Evolutionary conservation across 2,797 vertebrate species (phyloP), one percentile per base, ranked within the genome.

Genomic region (Gephyroberyx darwinii): DNA sequence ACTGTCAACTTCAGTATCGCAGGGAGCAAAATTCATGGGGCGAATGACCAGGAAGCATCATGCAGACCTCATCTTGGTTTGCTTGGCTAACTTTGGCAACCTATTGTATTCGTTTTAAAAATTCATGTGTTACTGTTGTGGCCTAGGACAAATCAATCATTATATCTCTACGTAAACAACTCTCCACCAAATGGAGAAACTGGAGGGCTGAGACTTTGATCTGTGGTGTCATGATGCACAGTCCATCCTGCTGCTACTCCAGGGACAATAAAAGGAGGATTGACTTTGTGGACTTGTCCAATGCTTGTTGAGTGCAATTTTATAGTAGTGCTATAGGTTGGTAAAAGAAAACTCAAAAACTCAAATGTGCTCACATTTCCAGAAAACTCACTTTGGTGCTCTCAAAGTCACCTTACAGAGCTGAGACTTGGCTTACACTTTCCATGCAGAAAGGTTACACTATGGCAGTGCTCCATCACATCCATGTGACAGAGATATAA

Each of bases 1-100:
- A 9, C 2, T 22, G 39, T 77, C 39, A 67, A 31, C 22, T 59
- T 66, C 20, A 45, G 65, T 47, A 63, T 55, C 41, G 33, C 16
- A 51, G 35, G n/a, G 20, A 14, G 50, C 31, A 5, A 57, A 43
- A 26, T 26, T 26, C 26, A 26, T 26, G 26, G 26, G 4, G 26
- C 26, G 26, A 26, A 26, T 0, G 26, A 26, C 26, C 26, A 26
- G 26, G 26, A 26, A 26, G 26, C 26, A 2, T 26, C 13, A 53
- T 53, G 20, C 20, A 26, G 51, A 26, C 8, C 12, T 41, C 39
- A 41, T 12, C 10, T 41, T 41, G 39, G 39, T 13, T 41, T 12
- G 39, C 39, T 35, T 35, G 33, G 8, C 33, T 35, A 35, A 39
- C 45, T 62, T 35, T 60, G 41, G 51, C 54, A 2, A 63, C 33